These are phyloP conservation scores for Spodoptera litura DNA, from an alignment of 1,140 invertebrate species.

Conservation along the genomic window DNA sequence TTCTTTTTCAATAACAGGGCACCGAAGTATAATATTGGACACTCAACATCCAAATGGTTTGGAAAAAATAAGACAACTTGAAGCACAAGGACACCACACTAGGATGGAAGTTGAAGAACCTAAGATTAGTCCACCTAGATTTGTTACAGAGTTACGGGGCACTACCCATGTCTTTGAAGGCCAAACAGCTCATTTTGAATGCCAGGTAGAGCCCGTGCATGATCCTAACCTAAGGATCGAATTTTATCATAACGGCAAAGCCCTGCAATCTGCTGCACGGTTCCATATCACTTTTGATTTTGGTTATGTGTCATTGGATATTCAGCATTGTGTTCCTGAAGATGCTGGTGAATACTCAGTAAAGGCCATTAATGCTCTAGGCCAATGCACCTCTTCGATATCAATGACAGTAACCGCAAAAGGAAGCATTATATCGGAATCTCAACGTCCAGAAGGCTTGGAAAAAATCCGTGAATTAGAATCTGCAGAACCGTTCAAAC, in stretches of 20 bases:
- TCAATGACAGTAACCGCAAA: constrained; percentile 93
- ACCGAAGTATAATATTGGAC: constrained; percentile 94
- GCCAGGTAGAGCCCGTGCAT: constrained; percentile 95
- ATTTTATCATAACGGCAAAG: constrained; percentile 96
- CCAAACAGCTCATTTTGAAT: constrained; percentile 96
- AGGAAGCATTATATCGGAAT: constrained; percentile 96
- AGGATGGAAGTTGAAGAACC: constrained; percentile 94
- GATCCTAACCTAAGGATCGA: constrained; percentile 96
- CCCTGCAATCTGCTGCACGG: constrained; percentile 93
- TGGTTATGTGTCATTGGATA: constrained; percentile 97
- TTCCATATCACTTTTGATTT: constrained; percentile 98
- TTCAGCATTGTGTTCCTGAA: constrained; percentile 95
- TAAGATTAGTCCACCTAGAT: constrained; percentile 91
- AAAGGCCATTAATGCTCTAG: constrained; percentile 94
- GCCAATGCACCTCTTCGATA: constrained; percentile 94
- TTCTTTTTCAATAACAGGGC: constrained; percentile 85
- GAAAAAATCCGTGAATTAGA: constrained; percentile 98
- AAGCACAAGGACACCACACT: constrained; percentile 92
- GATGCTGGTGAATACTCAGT: constrained; percentile 98
- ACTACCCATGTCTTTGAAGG: constrained; percentile 94
- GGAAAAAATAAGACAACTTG: constrained; percentile 96
- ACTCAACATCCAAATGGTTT: constrained; percentile 97
- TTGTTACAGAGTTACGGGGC: constrained; percentile 93
- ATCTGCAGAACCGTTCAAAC: constrained; percentile 91
- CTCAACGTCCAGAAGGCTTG: constrained; percentile 97